A percentile compares a stretch with the other conserved stretches of the same genome.
Conservation (phyloP, 2,113 vertebrate species). For the Dendrocopos noguchii region DNA sequence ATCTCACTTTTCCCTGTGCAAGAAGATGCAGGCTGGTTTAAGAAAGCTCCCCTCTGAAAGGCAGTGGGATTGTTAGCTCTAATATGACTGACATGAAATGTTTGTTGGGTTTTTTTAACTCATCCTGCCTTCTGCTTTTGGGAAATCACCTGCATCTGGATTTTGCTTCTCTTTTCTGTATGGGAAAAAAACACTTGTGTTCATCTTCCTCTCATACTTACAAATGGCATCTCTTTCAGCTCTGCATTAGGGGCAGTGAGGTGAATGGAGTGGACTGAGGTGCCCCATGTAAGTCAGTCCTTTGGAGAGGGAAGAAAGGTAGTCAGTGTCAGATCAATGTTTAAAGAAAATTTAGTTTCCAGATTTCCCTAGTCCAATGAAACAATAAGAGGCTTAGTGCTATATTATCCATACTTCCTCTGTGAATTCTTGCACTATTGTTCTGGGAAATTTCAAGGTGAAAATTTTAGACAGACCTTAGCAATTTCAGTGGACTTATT, state of each 20-base stretch:
- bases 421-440: constrained; percentile 31
- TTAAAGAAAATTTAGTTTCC: constrained; percentile 11
- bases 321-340: neutral
- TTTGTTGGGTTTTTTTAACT: neutral
- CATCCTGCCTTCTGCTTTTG: neutral
- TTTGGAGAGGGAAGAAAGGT: neutral
- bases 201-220: neutral
- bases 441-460: constrained; percentile 36
- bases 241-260: neutral
- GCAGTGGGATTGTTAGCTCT: neutral
- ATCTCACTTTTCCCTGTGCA: neutral
- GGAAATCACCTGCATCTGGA: constrained; percentile 1
- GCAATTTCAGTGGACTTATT: constrained; percentile 23
- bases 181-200: neutral
- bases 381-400: constrained; percentile 38
- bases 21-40: neutral
- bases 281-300: rapidly evolving
- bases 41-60: neutral
- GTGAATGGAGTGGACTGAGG: neutral
- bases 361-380: neutral
- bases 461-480: constrained; percentile 12
- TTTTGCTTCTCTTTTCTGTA: neutral
- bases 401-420: constrained; percentile 19
- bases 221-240: neutral
- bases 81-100: neutral